Evolutionary conservation across 92 coral and sea anemone genomes (phyloP).

Genomic region (Epizoanthus rinbou): DNA sequence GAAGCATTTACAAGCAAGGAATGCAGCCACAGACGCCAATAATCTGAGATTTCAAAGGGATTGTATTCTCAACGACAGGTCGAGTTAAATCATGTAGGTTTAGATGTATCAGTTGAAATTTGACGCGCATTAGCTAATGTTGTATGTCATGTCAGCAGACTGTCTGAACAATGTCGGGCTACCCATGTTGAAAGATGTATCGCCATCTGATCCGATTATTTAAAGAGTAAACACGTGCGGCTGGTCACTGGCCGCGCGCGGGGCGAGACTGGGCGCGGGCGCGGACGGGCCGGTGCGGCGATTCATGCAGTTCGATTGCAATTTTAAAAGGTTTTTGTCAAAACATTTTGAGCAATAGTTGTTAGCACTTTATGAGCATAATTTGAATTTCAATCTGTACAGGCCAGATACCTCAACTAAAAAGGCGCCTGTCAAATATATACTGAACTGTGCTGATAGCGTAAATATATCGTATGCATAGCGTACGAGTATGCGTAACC

Average conservation of each 20-base stretch:
- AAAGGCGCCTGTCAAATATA: too few relatives aligned
- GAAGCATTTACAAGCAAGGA: neutral
- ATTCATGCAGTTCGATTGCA: too few relatives aligned
- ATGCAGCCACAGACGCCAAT: conserved; percentile 9
- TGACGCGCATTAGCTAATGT: conserved; percentile 5
- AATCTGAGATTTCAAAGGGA: conserved; percentile 39
- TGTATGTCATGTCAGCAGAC: conserved; percentile 6
- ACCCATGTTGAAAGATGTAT: conserved; percentile 21
- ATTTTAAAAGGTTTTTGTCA: too few relatives aligned
- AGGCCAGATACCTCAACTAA: too few relatives aligned
- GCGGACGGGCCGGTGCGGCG: too few relatives aligned
- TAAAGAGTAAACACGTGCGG: conserved; percentile 9
- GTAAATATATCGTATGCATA: too few relatives aligned
- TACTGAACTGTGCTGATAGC: too few relatives aligned
- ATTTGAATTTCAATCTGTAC: too few relatives aligned
- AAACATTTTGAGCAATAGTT: too few relatives aligned
- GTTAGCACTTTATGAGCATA: too few relatives aligned
- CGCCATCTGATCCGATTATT: conserved; percentile 14
- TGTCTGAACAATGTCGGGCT: neutral
- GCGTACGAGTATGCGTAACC: too few relatives aligned
- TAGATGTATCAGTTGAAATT: conserved; percentile 12
- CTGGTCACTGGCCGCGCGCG: neutral
- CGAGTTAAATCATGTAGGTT: conserved; percentile 11
- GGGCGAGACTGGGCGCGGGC: too few relatives aligned
- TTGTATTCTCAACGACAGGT: conserved; percentile 32